Conservation (phyloP, 2,888 invertebrate genomes). For the Pimpla rufipes region DNA sequence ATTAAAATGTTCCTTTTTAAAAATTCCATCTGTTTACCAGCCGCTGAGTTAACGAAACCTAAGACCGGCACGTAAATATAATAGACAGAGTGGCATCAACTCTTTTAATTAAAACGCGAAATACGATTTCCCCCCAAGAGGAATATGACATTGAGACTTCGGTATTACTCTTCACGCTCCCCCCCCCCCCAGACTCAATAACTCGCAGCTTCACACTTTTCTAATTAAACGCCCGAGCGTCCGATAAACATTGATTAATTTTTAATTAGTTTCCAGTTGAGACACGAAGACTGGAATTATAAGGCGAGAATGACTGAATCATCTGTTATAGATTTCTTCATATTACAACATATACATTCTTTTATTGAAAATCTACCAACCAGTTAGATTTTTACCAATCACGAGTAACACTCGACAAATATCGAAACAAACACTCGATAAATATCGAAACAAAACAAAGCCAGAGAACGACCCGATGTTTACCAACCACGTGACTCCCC, state of each 20-base stretch:
- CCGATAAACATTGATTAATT: constrained; percentile 22
- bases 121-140: background rate
- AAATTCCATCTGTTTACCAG: background rate
- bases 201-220: background rate
- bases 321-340: background rate
- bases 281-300: background rate
- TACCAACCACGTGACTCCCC: no score
- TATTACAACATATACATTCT: no score
- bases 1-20: background rate
- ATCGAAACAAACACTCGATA: no score
- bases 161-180: constrained; percentile 16
- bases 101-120: background rate
- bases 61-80: background rate
- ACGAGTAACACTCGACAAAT: no score
- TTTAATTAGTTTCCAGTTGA: background rate
- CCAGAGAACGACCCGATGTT: no score
- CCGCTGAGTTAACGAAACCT: background rate
- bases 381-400: no score
- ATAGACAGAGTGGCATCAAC: background rate
- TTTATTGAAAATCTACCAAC: background rate
- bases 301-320: background rate
- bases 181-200: background rate
- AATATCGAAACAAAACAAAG: no score
- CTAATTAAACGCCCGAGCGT: background rate
- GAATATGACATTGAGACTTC: background rate